phyloP scores from a whole-genome alignment of 2,797 vertebrate species.

The Karalla daura region DNA sequence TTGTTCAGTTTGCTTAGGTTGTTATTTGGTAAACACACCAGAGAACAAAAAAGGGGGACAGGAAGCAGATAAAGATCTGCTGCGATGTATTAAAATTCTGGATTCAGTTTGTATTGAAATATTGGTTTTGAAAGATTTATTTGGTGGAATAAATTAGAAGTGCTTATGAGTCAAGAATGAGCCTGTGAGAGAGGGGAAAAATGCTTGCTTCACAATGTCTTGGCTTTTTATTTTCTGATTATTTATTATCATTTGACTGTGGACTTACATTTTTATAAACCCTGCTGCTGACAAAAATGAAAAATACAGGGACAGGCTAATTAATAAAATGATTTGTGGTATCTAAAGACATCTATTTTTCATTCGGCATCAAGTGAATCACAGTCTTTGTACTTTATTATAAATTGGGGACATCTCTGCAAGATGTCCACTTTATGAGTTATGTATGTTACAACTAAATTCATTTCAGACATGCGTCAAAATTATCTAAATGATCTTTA shows the following conservation, averaged over 20 bases:
- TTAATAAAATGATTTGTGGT: conserved; percentile 27
- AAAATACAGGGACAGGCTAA: conserved; percentile 24
- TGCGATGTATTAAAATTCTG: conserved; percentile 7
- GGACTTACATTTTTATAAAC: conserved; percentile 20
- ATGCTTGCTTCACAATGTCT: not conserved
- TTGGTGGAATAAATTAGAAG: conserved; percentile 21
- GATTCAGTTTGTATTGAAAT: conserved; percentile 20
- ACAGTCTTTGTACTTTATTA: conserved; percentile 2
- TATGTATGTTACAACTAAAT: conserved; percentile 4
- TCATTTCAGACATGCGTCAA: not conserved
- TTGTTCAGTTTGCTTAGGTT: not conserved
- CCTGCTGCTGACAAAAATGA: conserved; percentile 12
- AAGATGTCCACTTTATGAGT: not conserved
- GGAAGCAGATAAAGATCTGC: not conserved
- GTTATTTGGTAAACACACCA: conserved; percentile 7
- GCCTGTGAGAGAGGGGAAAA: conserved; percentile 7
- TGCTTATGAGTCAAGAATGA: conserved; percentile 34
- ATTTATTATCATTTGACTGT: conserved; percentile 20
- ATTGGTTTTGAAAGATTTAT: conserved; percentile 21
- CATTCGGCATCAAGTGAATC: conserved; percentile 14
- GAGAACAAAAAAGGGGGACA: not conserved
- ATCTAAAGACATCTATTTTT: conserved; percentile 4
- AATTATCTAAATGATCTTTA: not conserved
- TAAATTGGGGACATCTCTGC: not conserved
- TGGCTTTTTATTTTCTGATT: conserved; percentile 6